phyloP scores from a whole-genome alignment of 2,888 invertebrate species.

The Scaptomyza caliginosa region DNA sequence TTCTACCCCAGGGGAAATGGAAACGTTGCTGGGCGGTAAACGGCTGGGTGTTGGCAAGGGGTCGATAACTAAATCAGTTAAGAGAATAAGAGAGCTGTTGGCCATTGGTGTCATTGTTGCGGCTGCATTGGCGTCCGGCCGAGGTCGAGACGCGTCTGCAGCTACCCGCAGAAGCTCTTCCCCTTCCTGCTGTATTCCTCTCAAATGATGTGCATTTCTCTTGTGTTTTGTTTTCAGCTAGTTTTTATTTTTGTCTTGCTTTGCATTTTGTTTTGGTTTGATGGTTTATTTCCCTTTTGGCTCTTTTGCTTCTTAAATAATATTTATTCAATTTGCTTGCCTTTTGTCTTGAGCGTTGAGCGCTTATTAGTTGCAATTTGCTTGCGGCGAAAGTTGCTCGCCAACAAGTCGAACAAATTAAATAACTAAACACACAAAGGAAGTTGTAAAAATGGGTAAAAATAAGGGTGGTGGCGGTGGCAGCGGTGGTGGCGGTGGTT shows the following conservation, averaged over 20 bases:
- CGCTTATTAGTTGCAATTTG: slow-evolving; percentile 74
- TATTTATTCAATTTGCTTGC: slow-evolving; percentile 70
- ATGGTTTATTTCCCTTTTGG: slow-evolving; percentile 46
- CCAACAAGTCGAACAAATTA: slow-evolving; percentile 47
- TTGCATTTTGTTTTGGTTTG: slow-evolving; percentile 63
- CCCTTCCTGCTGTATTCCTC: not conserved
- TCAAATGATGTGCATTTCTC: slow-evolving; percentile 30
- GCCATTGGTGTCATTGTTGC: slow-evolving; percentile 29
- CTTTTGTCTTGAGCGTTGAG: slow-evolving; percentile 32
- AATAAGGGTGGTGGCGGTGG: slow-evolving; percentile 78
- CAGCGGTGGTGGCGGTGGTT: slow-evolving; percentile 57
- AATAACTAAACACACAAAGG: slow-evolving; percentile 41
- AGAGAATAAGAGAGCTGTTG: slow-evolving; percentile 63
- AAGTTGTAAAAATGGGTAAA: slow-evolving; percentile 78
- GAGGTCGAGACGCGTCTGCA: slow-evolving; percentile 32
- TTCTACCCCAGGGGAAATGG: slow-evolving; percentile 2
- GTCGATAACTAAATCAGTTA: slow-evolving; percentile 62
- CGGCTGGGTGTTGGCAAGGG: not conserved
- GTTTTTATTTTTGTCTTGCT: slow-evolving; percentile 22
- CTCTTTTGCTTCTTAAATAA: slow-evolving; percentile 42
- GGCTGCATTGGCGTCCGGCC: slow-evolving; percentile 36
- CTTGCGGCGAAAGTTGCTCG: slow-evolving; percentile 54
- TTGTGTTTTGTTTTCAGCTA: slow-evolving; percentile 13
- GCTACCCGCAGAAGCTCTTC: not conserved
- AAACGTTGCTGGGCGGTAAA: slow-evolving; percentile 4